phyloP scores from a whole-genome alignment of 92 coral and sea anemone species.

The Actinernus sp. region DNA sequence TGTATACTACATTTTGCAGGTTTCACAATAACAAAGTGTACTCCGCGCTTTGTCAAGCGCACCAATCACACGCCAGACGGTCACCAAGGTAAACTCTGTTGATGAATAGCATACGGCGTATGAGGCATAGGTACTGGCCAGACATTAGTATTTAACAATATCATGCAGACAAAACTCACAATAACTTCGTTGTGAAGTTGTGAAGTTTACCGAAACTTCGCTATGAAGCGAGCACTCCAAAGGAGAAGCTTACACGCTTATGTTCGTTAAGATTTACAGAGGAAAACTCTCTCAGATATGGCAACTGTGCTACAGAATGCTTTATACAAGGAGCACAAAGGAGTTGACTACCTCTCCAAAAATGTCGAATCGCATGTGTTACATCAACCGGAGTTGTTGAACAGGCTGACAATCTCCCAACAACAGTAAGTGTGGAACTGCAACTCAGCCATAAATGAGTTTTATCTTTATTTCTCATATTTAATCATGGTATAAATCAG shows the following conservation, averaged over 20 bases:
- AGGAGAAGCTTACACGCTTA: background rate
- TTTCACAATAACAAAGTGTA: no score
- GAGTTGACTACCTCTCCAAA: conserved; percentile 91
- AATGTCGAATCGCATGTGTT: conserved; percentile 88
- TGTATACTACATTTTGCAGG: no score
- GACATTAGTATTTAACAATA: no score
- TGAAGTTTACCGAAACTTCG: background rate
- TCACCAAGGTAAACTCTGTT: conserved; percentile 76
- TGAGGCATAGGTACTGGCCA: no score
- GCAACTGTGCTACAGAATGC: conserved; percentile 64
- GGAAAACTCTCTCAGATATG: conserved; percentile 39
- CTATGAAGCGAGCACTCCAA: background rate
- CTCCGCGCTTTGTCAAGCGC: conserved; percentile 42
- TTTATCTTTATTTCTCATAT: background rate
- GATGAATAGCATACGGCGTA: conserved; percentile 20
- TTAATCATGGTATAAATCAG: background rate
- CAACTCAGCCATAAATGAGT: no score
- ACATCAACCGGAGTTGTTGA: conserved; percentile 82
- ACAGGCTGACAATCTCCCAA: conserved; percentile 86
- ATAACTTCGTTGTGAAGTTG: background rate
- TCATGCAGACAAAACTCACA: no score
- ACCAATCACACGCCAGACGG: conserved; percentile 53
- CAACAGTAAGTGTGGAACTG: conserved; percentile 94
- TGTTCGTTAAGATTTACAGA: background rate
- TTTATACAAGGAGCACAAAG: conserved; percentile 67